A percentile compares a stretch with the other conserved stretches of the same genome.
These are phyloP conservation scores for Babyrousa celebensis DNA, from an alignment of 2,797 vertebrate genomes.

Conservation along the genomic window DNA sequence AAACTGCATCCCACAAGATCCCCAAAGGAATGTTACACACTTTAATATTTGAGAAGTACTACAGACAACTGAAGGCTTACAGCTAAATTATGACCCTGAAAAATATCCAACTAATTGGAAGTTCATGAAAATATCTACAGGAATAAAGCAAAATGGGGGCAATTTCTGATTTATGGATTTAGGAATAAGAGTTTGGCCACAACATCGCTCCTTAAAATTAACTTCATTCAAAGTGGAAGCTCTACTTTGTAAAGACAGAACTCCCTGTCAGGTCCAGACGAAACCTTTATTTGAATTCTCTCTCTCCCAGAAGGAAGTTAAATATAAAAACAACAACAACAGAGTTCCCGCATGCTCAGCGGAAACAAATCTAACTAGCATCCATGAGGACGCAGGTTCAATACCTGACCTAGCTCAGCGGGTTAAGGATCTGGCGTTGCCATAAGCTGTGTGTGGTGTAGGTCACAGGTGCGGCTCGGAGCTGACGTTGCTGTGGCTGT, in stretches of 20 bases:
- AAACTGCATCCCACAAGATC: not conserved
- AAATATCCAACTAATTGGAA: not conserved
- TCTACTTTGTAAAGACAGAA: not conserved
- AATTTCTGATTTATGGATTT: not conserved
- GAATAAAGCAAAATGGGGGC: not conserved
- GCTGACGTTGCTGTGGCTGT: too few relatives aligned
- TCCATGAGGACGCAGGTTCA: too few relatives aligned
- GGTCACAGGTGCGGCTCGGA: too few relatives aligned
- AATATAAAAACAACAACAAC: slow-evolving; percentile 23
- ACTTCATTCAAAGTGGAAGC: not conserved
- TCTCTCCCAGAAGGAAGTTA: not conserved
- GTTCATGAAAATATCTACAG: not conserved
- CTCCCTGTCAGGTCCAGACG: not conserved
- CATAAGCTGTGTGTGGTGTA: too few relatives aligned
- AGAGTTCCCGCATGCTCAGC: too few relatives aligned
- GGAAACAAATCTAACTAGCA: too few relatives aligned
- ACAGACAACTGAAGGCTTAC: not conserved
- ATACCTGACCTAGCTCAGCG: too few relatives aligned
- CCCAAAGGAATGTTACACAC: not conserved
- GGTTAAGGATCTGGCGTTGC: too few relatives aligned
- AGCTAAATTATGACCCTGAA: not conserved
- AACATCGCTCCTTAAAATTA: not conserved
- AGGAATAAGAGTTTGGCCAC: not conserved
- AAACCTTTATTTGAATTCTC: not conserved
- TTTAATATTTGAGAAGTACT: not conserved